phyloP scores from a whole-genome alignment of 1,140 invertebrate genomes.

The Hestina assimilis region DNA sequence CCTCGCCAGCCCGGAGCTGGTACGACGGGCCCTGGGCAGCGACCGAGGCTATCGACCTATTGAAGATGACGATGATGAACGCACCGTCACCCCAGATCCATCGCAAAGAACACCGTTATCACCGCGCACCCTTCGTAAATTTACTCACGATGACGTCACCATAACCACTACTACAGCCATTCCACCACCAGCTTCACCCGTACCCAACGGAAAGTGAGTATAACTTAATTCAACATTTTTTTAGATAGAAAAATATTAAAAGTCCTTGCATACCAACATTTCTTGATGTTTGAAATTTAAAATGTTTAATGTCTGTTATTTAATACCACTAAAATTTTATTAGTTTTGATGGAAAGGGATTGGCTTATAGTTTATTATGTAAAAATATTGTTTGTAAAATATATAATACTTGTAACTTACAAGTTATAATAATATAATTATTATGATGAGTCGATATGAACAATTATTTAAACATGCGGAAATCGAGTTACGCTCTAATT shows the following conservation, averaged over 20 bases:
- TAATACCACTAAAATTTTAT: too few species aligned
- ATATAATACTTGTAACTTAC: too few species aligned
- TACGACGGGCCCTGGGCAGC: conserved; percentile 81
- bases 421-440: too few species aligned
- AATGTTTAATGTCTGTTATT: too few species aligned
- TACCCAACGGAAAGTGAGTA: conserved; percentile 61
- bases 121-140: conserved; percentile 57
- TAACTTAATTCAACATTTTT: background rate
- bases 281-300: too few species aligned
- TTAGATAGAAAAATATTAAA: background rate
- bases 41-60: conserved; percentile 58
- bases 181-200: conserved; percentile 38
- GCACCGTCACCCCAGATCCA: conserved; percentile 50
- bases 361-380: too few species aligned
- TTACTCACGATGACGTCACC: conserved; percentile 66
- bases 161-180: conserved; percentile 48
- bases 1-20: conserved; percentile 86
- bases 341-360: too few species aligned
- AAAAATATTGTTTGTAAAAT: too few species aligned
- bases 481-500: too few species aligned
- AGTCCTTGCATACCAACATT: background rate
- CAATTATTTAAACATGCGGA: too few species aligned
- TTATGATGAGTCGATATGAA: too few species aligned
- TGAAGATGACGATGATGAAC: conserved; percentile 78
- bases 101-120: conserved; percentile 53